phyloP scores from a whole-genome alignment of 1,140 invertebrate genomes.

The Mizuhopecten yessoensis region DNA sequence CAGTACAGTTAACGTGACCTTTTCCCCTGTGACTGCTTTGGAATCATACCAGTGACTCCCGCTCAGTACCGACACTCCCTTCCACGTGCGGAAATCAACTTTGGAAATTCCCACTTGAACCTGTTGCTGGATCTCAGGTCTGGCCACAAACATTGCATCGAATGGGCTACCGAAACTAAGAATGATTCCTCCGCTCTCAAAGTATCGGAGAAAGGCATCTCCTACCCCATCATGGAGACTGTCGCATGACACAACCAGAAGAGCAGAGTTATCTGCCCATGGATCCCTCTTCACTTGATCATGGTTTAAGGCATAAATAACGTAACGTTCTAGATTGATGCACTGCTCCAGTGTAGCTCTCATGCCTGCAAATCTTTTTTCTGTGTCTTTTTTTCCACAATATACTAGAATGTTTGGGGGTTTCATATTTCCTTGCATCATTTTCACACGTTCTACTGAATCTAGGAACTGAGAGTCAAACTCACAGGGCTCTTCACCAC shows the following conservation, averaged over 20 bases:
- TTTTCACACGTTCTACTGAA: conserved; percentile 38
- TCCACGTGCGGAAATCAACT: conserved; percentile 91
- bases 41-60: conserved; percentile 93
- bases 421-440: conserved; percentile 79
- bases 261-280: conserved; percentile 89
- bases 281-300: conserved; percentile 86
- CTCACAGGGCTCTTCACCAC: conserved; percentile 63
- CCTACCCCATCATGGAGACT: conserved; percentile 85
- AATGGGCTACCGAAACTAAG: conserved; percentile 90
- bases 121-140: conserved; percentile 84
- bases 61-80: conserved; percentile 92
- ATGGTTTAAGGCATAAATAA: conserved; percentile 88
- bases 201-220: conserved; percentile 62
- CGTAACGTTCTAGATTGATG: conserved; percentile 90
- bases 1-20: conserved; percentile 89
- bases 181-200: conserved; percentile 83
- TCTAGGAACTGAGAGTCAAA: conserved; percentile 42
- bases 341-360: conserved; percentile 88
- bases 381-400: conserved; percentile 87
- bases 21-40: conserved; percentile 86
- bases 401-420: conserved; percentile 93
- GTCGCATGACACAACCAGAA: conserved; percentile 90
- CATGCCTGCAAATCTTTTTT: conserved; percentile 88
- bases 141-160: conserved; percentile 90
- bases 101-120: conserved; percentile 54